These are phyloP conservation scores for Galeopterus variegatus DNA, from an alignment of 2,113 vertebrate species.

Conservation along the genomic window DNA sequence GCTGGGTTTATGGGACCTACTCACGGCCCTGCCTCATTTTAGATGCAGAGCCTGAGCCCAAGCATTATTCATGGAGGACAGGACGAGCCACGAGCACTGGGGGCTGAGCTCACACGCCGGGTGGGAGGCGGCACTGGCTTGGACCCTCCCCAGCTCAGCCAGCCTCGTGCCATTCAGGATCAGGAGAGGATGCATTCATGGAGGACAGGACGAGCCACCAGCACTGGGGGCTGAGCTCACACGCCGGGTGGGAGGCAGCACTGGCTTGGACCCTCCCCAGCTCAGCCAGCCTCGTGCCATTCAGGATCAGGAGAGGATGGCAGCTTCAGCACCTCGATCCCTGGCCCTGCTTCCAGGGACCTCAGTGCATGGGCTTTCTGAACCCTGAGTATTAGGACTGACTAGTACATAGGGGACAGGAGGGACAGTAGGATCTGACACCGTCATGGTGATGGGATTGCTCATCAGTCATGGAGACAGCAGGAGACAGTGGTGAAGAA, in stretches of 20 bases:
- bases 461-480: rapidly evolving
- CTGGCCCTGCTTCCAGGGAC: neutral
- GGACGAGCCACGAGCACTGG: rapidly evolving
- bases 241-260: neutral
- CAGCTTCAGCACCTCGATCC: neutral
- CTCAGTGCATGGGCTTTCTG: neutral
- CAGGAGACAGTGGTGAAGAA: neutral
- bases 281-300: rapidly evolving
- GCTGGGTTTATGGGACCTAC: neutral
- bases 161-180: rapidly evolving
- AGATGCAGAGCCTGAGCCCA: neutral
- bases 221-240: rapidly evolving
- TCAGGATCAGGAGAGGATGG: neutral
- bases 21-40: neutral
- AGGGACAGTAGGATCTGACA: too few species aligned
- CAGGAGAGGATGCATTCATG: rapidly evolving
- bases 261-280: rapidly evolving
- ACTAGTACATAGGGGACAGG: neutral
- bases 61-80: rapidly evolving
- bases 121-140: rapidly evolving
- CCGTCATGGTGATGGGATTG: neutral
- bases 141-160: neutral
- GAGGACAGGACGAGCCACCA: rapidly evolving
- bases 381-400: neutral
- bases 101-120: neutral